Conservation (phyloP, 2,888 invertebrate genomes). For the Ormyrus pomaceus region DNA sequence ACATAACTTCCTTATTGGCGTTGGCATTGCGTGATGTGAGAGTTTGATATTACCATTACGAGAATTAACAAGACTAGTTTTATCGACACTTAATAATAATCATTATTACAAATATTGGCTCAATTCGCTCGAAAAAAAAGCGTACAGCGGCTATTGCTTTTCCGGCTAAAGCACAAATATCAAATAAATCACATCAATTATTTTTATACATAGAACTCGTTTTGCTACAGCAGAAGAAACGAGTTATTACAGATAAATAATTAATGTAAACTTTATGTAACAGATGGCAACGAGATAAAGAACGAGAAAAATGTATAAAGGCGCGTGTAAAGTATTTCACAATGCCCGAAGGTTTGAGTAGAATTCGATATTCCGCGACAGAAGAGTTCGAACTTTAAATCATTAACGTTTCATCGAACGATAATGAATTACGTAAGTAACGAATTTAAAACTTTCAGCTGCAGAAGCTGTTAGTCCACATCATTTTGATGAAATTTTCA, state of each 20-base stretch:
- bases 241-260: conserved; percentile 16
- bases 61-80: neutral
- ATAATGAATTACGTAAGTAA: too few species aligned
- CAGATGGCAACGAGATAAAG: neutral
- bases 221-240: neutral
- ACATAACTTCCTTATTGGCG: conserved; percentile 16
- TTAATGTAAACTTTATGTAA: neutral
- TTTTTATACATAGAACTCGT: too few species aligned
- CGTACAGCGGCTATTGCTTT: neutral
- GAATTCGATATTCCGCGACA: too few species aligned
- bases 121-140: neutral
- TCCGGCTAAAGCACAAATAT: neutral
- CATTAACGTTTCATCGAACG: too few species aligned
- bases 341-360: too few species aligned
- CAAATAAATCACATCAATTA: neutral
- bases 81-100: neutral
- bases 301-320: too few species aligned
- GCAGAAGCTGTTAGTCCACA: too few species aligned
- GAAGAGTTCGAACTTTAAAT: too few species aligned
- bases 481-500: too few species aligned
- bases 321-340: too few species aligned
- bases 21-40: neutral
- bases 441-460: too few species aligned
- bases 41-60: neutral
- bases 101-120: neutral